Conservation (phyloP, 2,113 vertebrate genomes). For the Collichthys lucidus region DNA sequence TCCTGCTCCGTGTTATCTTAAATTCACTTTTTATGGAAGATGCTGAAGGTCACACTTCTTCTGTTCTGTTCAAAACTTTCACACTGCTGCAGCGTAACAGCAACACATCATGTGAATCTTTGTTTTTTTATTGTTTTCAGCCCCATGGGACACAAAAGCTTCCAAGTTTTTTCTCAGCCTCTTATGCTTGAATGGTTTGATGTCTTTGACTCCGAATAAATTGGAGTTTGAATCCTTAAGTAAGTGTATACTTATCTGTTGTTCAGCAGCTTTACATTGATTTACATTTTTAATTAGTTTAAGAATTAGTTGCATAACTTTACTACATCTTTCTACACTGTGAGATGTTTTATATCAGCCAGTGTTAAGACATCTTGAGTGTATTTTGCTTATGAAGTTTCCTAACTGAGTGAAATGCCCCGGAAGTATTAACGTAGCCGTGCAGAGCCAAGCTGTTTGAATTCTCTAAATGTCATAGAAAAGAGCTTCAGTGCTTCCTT, state of each 20-base stretch:
- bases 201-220: constrained; percentile 40
- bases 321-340: background rate
- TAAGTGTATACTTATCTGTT: constrained; percentile 35
- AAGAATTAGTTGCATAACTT: constrained; percentile 33
- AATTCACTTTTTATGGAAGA: background rate
- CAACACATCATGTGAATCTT: background rate
- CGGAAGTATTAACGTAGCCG: too few relatives aligned
- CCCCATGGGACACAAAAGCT: background rate
- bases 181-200: constrained; percentile 17
- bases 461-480: too few relatives aligned
- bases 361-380: too few relatives aligned
- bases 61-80: background rate
- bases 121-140: background rate
- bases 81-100: background rate
- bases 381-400: too few relatives aligned
- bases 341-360: background rate
- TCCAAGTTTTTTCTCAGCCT: background rate
- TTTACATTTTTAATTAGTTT: constrained; percentile 61
- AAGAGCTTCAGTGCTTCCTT: too few relatives aligned
- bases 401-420: too few relatives aligned
- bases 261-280: constrained; percentile 50
- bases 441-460: too few relatives aligned
- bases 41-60: constrained; percentile 18
- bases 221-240: constrained; percentile 37
- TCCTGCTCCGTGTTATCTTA: background rate